A percentile compares a stretch with the other conserved stretches of the same genome.
phyloP scores from a whole-genome alignment of 2,797 vertebrate genomes.

The Pipistrellus nathusii region DNA sequence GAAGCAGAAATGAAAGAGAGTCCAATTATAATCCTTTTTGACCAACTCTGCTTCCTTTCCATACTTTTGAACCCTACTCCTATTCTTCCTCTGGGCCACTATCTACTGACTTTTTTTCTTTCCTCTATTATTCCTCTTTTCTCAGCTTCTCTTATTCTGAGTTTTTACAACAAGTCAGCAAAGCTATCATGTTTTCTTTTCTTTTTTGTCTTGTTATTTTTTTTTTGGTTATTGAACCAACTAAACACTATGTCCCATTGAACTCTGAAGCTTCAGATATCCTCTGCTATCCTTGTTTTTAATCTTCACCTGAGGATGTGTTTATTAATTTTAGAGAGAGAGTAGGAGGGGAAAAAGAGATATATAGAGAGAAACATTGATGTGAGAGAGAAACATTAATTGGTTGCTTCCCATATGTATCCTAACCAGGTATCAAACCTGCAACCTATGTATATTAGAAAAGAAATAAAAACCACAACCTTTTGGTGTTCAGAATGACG shows the following conservation, averaged over 20 bases:
- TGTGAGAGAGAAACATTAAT: not conserved
- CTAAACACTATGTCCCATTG: not conserved
- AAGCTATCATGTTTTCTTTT: not conserved
- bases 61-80: not conserved
- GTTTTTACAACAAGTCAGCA: not conserved
- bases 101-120: not conserved
- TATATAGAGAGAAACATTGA: not conserved
- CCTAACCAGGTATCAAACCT: not conserved
- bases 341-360: not conserved
- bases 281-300: not conserved
- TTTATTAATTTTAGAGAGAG: not conserved
- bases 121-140: not conserved
- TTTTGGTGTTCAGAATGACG: not conserved
- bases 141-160: not conserved
- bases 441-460: not conserved
- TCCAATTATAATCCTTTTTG: not conserved
- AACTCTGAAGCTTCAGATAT: not conserved
- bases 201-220: not conserved
- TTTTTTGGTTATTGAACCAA: not conserved
- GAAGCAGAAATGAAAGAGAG: not conserved
- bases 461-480: not conserved
- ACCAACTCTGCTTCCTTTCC: not conserved
- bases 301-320: not conserved
- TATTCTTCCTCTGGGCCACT: not conserved
- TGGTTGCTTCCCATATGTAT: not conserved